phyloP scores from a whole-genome alignment of 2,888 invertebrate species.

The Melinaea marsaeus region DNA sequence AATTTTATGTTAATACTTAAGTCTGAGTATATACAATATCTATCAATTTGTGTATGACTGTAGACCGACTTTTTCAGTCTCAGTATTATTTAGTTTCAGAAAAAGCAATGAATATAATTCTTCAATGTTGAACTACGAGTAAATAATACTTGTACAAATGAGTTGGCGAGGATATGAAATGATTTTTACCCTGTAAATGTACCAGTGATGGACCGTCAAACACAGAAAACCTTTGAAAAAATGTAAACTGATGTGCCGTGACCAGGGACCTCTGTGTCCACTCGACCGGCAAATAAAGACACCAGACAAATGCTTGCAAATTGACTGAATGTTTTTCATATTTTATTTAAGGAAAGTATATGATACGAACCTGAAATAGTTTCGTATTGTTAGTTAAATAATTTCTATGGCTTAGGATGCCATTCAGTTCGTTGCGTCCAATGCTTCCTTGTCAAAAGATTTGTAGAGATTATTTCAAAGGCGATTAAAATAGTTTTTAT shows the following conservation, averaged over 20 bases:
- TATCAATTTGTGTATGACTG: too few species aligned
- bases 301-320: slow-evolving; percentile 76
- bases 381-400: slow-evolving; percentile 23
- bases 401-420: slow-evolving; percentile 23
- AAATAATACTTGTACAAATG: slow-evolving; percentile 36
- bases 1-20: too few species aligned
- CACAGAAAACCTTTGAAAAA: slow-evolving; percentile 73
- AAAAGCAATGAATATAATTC: neutral
- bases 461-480: neutral
- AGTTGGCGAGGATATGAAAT: slow-evolving; percentile 58
- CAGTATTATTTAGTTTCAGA: too few species aligned
- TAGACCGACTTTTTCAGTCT: too few species aligned
- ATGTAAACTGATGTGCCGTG: slow-evolving; percentile 75
- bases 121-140: neutral
- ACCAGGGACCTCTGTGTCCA: slow-evolving; percentile 57
- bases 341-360: slow-evolving; percentile 47
- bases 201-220: slow-evolving; percentile 65
- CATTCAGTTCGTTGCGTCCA: slow-evolving; percentile 19
- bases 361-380: slow-evolving; percentile 30
- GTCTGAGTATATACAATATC: too few species aligned
- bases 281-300: slow-evolving; percentile 74
- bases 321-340: slow-evolving; percentile 70
- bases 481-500: too few species aligned
- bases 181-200: slow-evolving; percentile 56
- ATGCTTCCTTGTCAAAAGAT: slow-evolving; percentile 8